Evolutionary conservation across 2,113 vertebrate genomes (phyloP).

Genomic region (Anarrhichthys ocellatus): DNA sequence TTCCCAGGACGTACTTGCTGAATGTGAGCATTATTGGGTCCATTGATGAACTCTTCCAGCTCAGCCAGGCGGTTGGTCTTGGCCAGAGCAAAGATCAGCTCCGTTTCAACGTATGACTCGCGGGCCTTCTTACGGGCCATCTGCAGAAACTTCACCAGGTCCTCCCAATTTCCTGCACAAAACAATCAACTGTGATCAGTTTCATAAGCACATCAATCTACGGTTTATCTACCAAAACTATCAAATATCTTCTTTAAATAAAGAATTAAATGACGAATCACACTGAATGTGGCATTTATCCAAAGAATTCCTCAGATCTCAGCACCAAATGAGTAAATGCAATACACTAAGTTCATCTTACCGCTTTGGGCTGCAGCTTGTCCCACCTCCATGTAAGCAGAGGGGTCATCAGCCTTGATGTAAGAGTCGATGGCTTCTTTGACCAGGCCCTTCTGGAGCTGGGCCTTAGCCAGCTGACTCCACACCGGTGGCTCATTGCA

Average conservation of each 20-base stretch:
- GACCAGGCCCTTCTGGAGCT: constrained; percentile 97
- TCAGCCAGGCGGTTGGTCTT: constrained; percentile 99
- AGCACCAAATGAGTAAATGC: not conserved
- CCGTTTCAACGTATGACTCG: constrained; percentile 97
- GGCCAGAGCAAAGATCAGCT: constrained; percentile 96
- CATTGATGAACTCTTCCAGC: constrained; percentile 98
- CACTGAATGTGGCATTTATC: not conserved
- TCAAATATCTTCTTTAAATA: not conserved
- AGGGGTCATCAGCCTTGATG: constrained; percentile 99
- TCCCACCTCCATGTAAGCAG: constrained; percentile 99
- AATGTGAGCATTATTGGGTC: constrained; percentile 98
- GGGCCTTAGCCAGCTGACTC: constrained; percentile 99
- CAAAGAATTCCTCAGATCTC: not conserved
- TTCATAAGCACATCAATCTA: not conserved
- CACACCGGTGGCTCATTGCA: constrained; percentile 99
- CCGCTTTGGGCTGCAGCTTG: constrained; percentile 97
- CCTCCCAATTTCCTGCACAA: constrained; percentile 96
- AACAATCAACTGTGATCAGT: constrained; percentile 15
- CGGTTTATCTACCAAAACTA: not conserved
- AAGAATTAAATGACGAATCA: not conserved
- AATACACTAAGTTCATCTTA: constrained; percentile 67
- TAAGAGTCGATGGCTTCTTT: constrained; percentile 99
- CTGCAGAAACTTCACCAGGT: constrained; percentile 97
- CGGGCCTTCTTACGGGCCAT: constrained; percentile 99
- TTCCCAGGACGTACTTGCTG: constrained; percentile 89